These are phyloP conservation scores for Mixornis gularis DNA, from an alignment of 2,113 vertebrate genomes.

Conservation along the genomic window DNA sequence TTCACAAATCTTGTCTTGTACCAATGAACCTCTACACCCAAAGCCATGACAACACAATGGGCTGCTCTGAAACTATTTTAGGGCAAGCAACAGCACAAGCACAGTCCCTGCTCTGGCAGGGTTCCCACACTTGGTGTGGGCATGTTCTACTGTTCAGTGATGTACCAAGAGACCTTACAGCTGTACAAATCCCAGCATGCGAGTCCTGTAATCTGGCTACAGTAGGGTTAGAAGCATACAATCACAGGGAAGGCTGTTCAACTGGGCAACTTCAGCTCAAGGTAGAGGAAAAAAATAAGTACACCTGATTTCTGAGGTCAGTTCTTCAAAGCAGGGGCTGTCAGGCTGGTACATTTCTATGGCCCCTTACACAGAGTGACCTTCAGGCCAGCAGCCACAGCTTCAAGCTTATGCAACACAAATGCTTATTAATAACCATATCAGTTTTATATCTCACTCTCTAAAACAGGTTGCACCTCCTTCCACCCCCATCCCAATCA, in stretches of 20 bases:
- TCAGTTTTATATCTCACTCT: constrained; percentile 5
- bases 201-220: background rate
- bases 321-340: background rate
- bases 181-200: background rate
- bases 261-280: background rate
- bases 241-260: background rate
- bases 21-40: background rate
- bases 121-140: rapidly evolving
- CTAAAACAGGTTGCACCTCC: constrained; percentile 37
- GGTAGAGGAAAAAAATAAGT: background rate
- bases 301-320: background rate
- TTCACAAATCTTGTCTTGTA: background rate
- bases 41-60: background rate
- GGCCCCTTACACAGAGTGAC: background rate
- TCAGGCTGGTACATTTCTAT: background rate
- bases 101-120: background rate
- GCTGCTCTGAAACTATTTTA: background rate
- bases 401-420: background rate
- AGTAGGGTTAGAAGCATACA: background rate
- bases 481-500: constrained; percentile 43
- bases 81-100: background rate
- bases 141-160: background rate
- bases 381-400: background rate
- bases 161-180: background rate
- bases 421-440: constrained; percentile 39